Conservation (phyloP, 2,113 vertebrate genomes). For the Petrocephalus zakoni region DNA sequence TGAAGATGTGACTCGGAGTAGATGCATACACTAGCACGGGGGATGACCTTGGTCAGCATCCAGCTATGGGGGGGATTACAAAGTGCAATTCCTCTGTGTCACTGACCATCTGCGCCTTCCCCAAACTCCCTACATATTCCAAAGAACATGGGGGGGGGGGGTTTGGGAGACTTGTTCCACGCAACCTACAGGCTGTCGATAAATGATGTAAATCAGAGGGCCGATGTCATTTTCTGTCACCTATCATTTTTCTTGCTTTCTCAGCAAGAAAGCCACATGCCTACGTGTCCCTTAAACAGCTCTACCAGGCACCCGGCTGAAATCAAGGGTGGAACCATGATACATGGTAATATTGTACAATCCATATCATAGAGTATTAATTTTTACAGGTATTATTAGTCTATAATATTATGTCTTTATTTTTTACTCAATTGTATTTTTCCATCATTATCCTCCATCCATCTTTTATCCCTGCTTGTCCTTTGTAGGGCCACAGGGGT, state of each 20-base stretch:
- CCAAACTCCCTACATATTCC: neutral
- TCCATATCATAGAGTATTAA: neutral
- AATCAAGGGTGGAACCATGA: neutral
- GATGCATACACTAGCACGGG: neutral
- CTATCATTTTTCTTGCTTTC: neutral
- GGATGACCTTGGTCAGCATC: neutral
- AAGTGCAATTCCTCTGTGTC: neutral
- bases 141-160: neutral
- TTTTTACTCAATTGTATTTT: neutral
- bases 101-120: neutral
- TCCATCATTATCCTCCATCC: too few species aligned
- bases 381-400: neutral
- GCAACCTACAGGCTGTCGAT: neutral
- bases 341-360: neutral
- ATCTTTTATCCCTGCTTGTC: too few species aligned
- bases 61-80: neutral
- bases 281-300: neutral
- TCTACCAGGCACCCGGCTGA: neutral
- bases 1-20: slow-evolving; percentile 17
- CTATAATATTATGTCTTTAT: neutral
- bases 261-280: neutral
- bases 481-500: too few species aligned
- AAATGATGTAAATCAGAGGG: neutral
- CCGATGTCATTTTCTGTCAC: neutral
- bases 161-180: neutral